A percentile compares a stretch with the other conserved stretches of the same genome.
These are phyloP conservation scores for Phocides pigmalion DNA, from an alignment of 1,140 invertebrate species.

Conservation along the genomic window DNA sequence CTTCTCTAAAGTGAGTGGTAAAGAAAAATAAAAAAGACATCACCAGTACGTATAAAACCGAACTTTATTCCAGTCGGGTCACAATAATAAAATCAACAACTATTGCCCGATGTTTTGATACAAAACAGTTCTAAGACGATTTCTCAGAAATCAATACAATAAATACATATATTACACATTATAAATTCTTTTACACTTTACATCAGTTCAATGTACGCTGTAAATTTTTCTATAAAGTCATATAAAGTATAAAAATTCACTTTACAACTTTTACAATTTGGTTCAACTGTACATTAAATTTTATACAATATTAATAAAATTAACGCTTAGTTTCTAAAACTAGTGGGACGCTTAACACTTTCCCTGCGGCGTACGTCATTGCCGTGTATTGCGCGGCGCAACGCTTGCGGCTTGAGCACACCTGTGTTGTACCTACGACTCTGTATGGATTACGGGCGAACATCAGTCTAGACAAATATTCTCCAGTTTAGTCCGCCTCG, in stretches of 20 bases:
- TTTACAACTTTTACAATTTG: background rate
- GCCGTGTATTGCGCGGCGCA: too few relatives aligned
- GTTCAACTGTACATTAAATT: background rate
- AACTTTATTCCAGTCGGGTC: constrained; percentile 11
- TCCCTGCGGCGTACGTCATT: background rate
- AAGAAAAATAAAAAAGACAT: background rate
- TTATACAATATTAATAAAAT: background rate
- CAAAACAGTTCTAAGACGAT: constrained; percentile 60
- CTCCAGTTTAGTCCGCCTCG: too few relatives aligned
- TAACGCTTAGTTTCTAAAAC: background rate
- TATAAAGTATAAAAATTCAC: background rate
- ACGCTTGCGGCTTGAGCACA: too few relatives aligned
- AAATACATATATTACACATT: background rate
- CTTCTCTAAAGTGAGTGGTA: too few relatives aligned
- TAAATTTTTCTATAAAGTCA: constrained; percentile 1
- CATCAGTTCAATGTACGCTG: background rate
- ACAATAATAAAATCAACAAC: background rate
- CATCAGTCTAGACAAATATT: too few relatives aligned
- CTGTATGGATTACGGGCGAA: too few relatives aligned
- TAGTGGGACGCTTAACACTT: background rate
- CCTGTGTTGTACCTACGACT: too few relatives aligned
- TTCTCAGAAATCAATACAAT: constrained; percentile 58
- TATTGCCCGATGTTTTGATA: constrained; percentile 54
- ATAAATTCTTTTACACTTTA: background rate
- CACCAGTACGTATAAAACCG: background rate